Evolutionary conservation across 2,888 invertebrate genomes (phyloP).

Genomic region (Drosophila recens): DNA sequence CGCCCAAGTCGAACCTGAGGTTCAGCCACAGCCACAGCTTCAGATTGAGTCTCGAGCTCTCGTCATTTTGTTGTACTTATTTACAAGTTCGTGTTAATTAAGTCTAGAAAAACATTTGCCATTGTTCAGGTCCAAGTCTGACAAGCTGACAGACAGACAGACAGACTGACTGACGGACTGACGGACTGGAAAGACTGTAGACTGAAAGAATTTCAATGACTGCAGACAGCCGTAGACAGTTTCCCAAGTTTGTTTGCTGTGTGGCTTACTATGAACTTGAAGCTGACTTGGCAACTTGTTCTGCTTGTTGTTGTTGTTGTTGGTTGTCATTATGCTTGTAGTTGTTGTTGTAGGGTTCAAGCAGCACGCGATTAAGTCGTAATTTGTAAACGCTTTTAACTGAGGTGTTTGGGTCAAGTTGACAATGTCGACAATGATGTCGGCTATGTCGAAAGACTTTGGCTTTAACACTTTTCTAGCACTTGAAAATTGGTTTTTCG

Average conservation of each 20-base stretch:
- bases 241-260: conserved; percentile 63
- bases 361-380: conserved; percentile 77
- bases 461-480: conserved; percentile 41
- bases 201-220: conserved; percentile 67
- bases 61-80: conserved; percentile 47
- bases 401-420: conserved; percentile 79
- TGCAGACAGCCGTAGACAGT: conserved; percentile 55
- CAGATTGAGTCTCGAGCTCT: conserved; percentile 16
- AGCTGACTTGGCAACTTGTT: conserved; percentile 61
- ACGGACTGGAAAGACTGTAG: conserved; percentile 30
- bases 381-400: conserved; percentile 76
- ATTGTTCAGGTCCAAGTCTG: conserved; percentile 50
- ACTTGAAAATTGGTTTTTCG: conserved; percentile 23
- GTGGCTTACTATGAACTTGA: conserved; percentile 72
- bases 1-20: conserved; percentile 15
- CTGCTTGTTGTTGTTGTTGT: conserved; percentile 28
- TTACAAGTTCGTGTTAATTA: conserved; percentile 69
- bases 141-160: conserved; percentile 5
- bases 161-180: conserved; percentile 12
- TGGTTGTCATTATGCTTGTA: conserved; percentile 15
- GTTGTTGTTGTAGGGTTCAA: conserved; percentile 59
- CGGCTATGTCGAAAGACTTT: conserved; percentile 25
- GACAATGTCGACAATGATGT: conserved; percentile 49
- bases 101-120: conserved; percentile 57
- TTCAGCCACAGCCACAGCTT: conserved; percentile 7